Base-by-base conservation (phyloP, 1,140 invertebrate genomes). In the Ladona fulva region DNA sequence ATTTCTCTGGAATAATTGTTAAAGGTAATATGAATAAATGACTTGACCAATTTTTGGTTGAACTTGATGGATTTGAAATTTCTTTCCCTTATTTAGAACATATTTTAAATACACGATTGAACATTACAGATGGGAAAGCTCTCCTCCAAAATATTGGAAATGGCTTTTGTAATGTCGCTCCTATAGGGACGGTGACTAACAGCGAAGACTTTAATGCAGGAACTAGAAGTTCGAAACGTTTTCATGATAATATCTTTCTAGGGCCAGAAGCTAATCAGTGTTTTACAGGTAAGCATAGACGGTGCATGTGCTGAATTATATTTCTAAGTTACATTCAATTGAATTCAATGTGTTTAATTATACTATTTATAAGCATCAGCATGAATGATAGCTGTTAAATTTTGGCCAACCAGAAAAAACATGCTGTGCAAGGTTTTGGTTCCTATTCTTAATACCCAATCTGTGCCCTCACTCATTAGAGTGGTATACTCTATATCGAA, bases 181-280 rank as follows among this genome's bases (percentile, higher is more conserved):
- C 78, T 7, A 75, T 42, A 11, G 37, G 73, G 22, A 78, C 42
- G 24, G 75, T 52, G 16, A 77, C 78, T 16, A 25, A 66, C 37
- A 76, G 59, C 66, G 66, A 52, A 24, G 66, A 74, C 25, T 37
- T 24, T 66, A 25, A 73, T 14, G 12, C 66, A 66, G 16, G 37
- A 24, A 24, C 6, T 25, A 66, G 52, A 12, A 19, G 74, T 52
- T 10, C 37, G 19, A 74, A 42, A 22, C 73, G 44, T 25, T 82
- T 80, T 75, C 78, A 79, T 25, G 82, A 83, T 79, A 83, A 82
- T 77, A 83, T 83, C 59, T 79, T 82, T 76, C 80, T 82, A 80
- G 79, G 80, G 0, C 77, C 77, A 24, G 80, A 79, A 16, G 78
- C 81, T 66, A 42, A 78, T 16, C 76, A 75, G 19, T 76, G 77